Base-by-base conservation (phyloP, 2,888 invertebrate genomes). In the Mesorhabditis spiculigera region DNA sequence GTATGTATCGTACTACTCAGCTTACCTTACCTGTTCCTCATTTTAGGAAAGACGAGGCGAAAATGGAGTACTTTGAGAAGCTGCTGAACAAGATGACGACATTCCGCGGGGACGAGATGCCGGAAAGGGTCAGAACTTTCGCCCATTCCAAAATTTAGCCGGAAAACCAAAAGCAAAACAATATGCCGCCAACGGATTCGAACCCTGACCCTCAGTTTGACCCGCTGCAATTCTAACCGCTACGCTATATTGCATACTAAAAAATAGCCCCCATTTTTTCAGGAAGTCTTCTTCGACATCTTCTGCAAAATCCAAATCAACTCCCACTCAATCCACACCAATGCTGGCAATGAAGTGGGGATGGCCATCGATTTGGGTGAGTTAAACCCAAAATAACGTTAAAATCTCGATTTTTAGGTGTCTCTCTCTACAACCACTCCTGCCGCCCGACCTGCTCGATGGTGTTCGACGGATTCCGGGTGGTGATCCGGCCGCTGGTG, bases 401-500 rank as follows among this genome's bases (percentile, higher is more conserved):
- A 50, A 50, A 50, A 13, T 50, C 43, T 50, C 50, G 13, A 10
- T 50, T 50, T 68, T n/a, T 66, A 78, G 77, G 74, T 4, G 76
- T 82, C 6, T 82, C 81, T 8, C 67, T 70, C 43, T 85, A 84
- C 73, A 81, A 85, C 66, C 85, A 85, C 72, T 79, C 78, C 8
- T 85, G 85, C 67, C 77, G 82, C 1, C 85, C 85, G 16, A 84
- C 82, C 58, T 78, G 79, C 63, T 76, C 82, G 0, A 79, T 85
- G 81, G 78, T 85, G 4, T 85, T 85, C 72, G 85, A 85, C 68
- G 85, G 85, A 41, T 83, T 75, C 68, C 77, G 80, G 10, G 82
- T 82, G 4, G 81, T 75, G 66, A 68, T 84, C n/a, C 81, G 84
- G 8, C 82, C 84, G 0, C 72, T 84, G 10, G 77, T 80, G 4